Evolutionary conservation across 2,797 vertebrate genomes (phyloP), one percentile per base, ranked within the genome.

Genomic region (Brachyalestes nurse): DNA sequence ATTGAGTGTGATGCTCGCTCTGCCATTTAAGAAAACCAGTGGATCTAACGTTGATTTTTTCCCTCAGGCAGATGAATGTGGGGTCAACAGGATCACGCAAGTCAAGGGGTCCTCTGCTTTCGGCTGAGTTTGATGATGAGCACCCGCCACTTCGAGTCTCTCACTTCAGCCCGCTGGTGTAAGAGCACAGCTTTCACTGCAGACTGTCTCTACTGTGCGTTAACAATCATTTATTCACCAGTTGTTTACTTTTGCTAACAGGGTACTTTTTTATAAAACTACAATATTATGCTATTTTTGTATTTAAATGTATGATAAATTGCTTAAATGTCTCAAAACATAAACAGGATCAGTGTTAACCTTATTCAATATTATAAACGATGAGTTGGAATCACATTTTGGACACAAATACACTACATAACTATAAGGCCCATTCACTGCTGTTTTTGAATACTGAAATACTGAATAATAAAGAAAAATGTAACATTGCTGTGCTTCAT

Each of bases 131-230:
- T 19, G 45, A 70, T 13, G 47, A n/a, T 0, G 60, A 75, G 71
- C 58, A 78, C 47, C 67, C 69, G 55, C 25, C 75, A 9, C 76
- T 84, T 16, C 71, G 71, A 60, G 82, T 82, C 13, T 79, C 84
- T 23, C 62, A 83, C 72, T 72, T 75, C 23, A 86, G 75, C 72
- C 82, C 83, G 45, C 40, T 86, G 40, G 84, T 87, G n/a, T 85
- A 77, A 74, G 1, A 13, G 5, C 17, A 12, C 16, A 7, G 7
- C 28, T 62, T 34, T 34, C 14, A 64, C 13, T 51, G 10, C 12
- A 16, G 13, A 34, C 60, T 25, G 17, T 47, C 42, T 21, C 42
- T 23, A 6, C 17, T 40, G 62, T 6, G 40, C 14, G 40, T 65
- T 34, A 65, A 34, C 25, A 45, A 45, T 3, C 4, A 67, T 23